Percentiles rank a stretch among this genome's conserved stretches.
These are phyloP conservation scores for Cynopterus sphinx DNA, from an alignment of 2,797 vertebrate species.

Conservation along the genomic window DNA sequence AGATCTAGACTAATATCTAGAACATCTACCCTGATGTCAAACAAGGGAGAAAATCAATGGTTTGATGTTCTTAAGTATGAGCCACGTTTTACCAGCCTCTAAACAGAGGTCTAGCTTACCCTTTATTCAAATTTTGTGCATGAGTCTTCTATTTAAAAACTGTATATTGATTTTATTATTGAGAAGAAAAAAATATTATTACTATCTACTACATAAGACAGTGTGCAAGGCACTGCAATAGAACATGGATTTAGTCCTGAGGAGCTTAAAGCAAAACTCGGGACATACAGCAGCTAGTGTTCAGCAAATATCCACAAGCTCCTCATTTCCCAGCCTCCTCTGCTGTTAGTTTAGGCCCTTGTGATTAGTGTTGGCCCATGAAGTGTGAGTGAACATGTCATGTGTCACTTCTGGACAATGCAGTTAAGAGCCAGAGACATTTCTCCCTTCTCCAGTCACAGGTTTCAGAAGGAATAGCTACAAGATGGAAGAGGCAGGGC, in stretches of 20 bases:
- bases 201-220: not conserved
- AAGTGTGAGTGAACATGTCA: not conserved
- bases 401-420: not conserved
- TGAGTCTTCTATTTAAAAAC: not conserved
- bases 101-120: not conserved
- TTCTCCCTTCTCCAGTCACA: not conserved
- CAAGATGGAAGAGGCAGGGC: not conserved
- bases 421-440: not conserved
- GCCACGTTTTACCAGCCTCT: not conserved
- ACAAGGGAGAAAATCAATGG: not conserved
- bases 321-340: not conserved
- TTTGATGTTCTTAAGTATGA: not conserved
- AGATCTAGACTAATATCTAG: not conserved
- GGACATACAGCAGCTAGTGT: not conserved
- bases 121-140: not conserved
- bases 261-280: not conserved
- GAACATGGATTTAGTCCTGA: not conserved
- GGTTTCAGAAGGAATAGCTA: not conserved
- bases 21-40: not conserved
- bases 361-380: not conserved
- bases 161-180: not conserved
- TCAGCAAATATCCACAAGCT: not conserved
- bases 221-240: not conserved
- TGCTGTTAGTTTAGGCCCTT: not conserved
- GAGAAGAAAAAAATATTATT: not conserved